Percentiles rank a stretch among this genome's conserved stretches.
Conservation (phyloP, 30 jellyfish, hydroid and myxozoan genomes). For the Clytia hemisphaerica region DNA sequence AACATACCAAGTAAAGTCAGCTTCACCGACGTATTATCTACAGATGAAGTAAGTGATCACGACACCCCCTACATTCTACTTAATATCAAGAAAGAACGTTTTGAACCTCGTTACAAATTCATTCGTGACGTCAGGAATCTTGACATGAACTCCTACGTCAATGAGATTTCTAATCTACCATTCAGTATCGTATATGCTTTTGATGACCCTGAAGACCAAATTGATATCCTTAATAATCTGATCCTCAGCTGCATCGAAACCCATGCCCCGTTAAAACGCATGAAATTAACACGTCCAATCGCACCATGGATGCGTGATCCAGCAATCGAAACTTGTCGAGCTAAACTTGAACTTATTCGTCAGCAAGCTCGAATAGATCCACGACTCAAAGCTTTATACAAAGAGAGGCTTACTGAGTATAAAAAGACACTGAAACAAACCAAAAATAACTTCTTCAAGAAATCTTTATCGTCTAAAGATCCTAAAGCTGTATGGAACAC, state of each 20-base stretch:
- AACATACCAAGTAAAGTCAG: conserved; percentile 7
- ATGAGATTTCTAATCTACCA: conserved; percentile 37
- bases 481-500: conserved; percentile 47
- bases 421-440: conserved; percentile 19
- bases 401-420: not conserved
- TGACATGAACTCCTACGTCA: conserved; percentile 5
- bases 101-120: conserved; percentile 41
- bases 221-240: conserved; percentile 33
- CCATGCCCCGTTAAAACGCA: conserved; percentile 59
- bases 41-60: conserved; percentile 29
- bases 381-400: too few relatives aligned
- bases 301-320: conserved; percentile 69
- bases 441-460: conserved; percentile 28
- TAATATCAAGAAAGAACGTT: conserved; percentile 18
- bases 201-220: conserved; percentile 54
- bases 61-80: conserved; percentile 30
- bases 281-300: conserved; percentile 55
- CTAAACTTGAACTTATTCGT: not conserved
- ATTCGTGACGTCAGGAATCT: conserved; percentile 53
- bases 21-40: conserved; percentile 23
- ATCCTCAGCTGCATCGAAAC: conserved; percentile 46
- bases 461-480: conserved; percentile 36
- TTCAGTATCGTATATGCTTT: conserved; percentile 35
- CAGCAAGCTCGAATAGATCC: not conserved
- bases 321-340: conserved; percentile 17